Percentiles rank a stretch among this genome's conserved stretches.
These are phyloP conservation scores for Ectemnius continuus DNA, from an alignment of 2,888 invertebrate genomes.

Conservation along the genomic window DNA sequence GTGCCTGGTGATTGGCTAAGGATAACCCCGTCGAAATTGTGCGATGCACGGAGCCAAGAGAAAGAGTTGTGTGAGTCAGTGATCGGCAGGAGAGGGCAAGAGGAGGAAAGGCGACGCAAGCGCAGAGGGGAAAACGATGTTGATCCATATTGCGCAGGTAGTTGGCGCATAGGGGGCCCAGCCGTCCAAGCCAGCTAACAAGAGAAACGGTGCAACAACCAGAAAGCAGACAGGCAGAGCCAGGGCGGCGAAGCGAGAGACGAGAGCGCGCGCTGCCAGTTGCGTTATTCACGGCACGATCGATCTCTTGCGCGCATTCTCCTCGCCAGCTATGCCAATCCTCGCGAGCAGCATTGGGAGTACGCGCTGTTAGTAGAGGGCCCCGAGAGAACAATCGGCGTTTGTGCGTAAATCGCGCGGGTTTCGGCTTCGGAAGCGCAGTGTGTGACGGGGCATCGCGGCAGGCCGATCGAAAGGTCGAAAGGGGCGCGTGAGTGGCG, in stretches of 20 bases:
- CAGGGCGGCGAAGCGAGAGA: conserved; percentile 1
- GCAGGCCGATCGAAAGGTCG: neutral
- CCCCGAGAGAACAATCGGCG: too few species aligned
- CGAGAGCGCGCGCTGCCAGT: too few species aligned
- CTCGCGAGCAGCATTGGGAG: too few species aligned
- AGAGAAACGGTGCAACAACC: too few species aligned
- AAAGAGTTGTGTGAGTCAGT: neutral
- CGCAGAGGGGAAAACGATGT: neutral
- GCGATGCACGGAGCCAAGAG: neutral
- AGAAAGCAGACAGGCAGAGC: neutral
- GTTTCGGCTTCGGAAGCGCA: neutral
- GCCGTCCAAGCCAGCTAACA: too few species aligned
- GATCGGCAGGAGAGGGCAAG: neutral
- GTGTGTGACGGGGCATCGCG: neutral
- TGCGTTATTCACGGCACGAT: too few species aligned
- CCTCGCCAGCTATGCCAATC: too few species aligned
- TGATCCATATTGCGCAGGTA: neutral
- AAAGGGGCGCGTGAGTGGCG: neutral
- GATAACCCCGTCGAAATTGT: neutral
- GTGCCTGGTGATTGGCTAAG: neutral
- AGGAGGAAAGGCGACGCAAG: neutral
- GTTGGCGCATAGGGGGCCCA: conserved; percentile 3
- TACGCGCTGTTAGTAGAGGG: too few species aligned
- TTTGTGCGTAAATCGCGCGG: neutral
- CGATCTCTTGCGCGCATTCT: too few species aligned